These are phyloP conservation scores for Todiramphus saurophagus DNA, from an alignment of 2,113 vertebrate species.

Conservation along the genomic window DNA sequence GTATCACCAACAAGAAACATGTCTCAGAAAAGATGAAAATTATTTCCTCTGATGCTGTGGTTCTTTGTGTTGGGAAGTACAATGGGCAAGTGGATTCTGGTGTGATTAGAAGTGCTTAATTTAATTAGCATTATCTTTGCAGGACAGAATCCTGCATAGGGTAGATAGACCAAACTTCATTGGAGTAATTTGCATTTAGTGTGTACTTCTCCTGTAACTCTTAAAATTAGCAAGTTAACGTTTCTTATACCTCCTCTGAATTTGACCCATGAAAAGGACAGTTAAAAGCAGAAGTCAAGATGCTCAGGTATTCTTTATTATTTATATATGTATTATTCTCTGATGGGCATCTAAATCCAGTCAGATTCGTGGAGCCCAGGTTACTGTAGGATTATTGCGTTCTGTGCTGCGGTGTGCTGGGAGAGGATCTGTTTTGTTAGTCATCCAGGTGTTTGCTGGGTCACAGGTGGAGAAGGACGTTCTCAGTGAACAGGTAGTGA, in stretches of 20 bases:
- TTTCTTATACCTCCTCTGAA: not conserved
- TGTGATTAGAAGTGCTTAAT: not conserved
- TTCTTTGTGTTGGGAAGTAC: not conserved
- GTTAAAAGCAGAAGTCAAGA: not conserved
- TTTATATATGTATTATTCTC: not conserved
- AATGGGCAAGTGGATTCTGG: not conserved
- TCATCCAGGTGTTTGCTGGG: not conserved
- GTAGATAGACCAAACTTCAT: not conserved
- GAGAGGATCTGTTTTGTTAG: not conserved
- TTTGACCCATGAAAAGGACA: not conserved
- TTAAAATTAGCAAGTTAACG: not conserved
- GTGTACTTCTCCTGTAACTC: not conserved
- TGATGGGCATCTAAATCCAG: not conserved
- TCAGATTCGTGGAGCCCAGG: not conserved
- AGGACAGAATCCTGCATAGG: not conserved
- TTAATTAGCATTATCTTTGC: not conserved
- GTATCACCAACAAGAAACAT: not conserved
- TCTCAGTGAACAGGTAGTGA: not conserved
- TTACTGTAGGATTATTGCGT: rapidly evolving
- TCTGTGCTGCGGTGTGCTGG: not conserved
- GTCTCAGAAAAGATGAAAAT: not conserved
- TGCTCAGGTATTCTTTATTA: not conserved
- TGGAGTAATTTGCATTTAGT: not conserved
- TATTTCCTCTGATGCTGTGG: not conserved
- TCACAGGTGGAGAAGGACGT: not conserved